A percentile compares a stretch with the other conserved stretches of the same genome.
phyloP scores from a whole-genome alignment of 2,888 invertebrate species.

The Cryptocephalus moraei region DNA sequence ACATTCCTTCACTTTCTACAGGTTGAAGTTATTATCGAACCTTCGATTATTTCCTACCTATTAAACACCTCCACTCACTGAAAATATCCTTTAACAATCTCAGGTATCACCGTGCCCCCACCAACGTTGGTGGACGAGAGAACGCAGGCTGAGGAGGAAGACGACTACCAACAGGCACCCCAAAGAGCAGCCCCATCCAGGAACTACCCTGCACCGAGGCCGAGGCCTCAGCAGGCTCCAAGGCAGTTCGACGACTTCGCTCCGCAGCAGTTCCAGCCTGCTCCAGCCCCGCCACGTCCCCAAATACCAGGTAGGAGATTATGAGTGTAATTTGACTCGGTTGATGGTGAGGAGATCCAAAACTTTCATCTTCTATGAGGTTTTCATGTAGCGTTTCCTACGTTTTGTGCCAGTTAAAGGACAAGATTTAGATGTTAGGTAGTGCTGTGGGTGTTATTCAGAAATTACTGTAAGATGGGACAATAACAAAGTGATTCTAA shows the following conservation, averaged over 20 bases:
- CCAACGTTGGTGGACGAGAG: constrained; percentile 52
- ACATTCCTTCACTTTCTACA: too few species aligned
- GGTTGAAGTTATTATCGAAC: too few species aligned
- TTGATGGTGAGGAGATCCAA: too few species aligned
- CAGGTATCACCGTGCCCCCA: constrained; percentile 59
- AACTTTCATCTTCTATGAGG: too few species aligned
- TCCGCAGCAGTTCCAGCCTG: constrained; percentile 18
- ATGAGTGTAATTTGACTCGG: neutral
- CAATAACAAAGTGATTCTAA: too few species aligned
- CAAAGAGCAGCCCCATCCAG: constrained; percentile 19
- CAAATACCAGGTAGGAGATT: constrained; percentile 10
- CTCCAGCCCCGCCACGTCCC: constrained; percentile 10
- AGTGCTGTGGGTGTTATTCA: too few species aligned
- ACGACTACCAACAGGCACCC: constrained; percentile 15
- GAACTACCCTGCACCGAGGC: constrained; percentile 16
- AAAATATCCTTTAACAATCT: neutral
- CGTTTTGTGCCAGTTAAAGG: too few species aligned
- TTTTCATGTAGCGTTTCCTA: too few species aligned
- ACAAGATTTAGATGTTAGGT: too few species aligned
- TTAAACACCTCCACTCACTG: too few species aligned
- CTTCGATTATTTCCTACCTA: too few species aligned
- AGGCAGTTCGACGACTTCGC: constrained; percentile 17
- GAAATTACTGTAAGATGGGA: too few species aligned
- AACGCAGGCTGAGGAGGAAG: constrained; percentile 24
- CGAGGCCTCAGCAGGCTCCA: constrained; percentile 26